Evolutionary conservation across 2,888 invertebrate genomes (phyloP), one percentile per base, ranked within the genome.

Genomic region (Synergus itoensis): DNA sequence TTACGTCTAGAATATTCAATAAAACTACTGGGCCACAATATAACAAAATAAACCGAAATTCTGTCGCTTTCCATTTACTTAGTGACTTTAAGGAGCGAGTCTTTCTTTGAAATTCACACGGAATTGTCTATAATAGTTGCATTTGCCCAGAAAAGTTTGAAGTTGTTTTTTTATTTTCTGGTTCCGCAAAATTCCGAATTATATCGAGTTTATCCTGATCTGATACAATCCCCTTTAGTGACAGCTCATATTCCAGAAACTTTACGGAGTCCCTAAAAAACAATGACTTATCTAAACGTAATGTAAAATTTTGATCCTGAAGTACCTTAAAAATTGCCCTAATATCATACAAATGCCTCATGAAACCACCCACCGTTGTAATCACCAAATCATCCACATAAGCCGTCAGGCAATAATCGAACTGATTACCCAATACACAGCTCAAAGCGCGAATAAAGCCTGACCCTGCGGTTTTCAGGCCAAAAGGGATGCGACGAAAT

Each of bases 401-500:
- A 14, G 21, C 45, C 1, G 79, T 79, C 2, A 84, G 12, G 53
- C 69, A 82, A 4, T 14, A 14, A 41, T n/a, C 65, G 69, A 82
- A 82, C 40, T 86, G 83, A n/a, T 87, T 80, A 1, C 88, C 89
- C 1, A 91, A 75, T 8, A 83, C 80, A n/a, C 83, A 14, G 41
- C 83, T 84, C 28, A 89, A 69, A 1, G 84, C 82, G 4, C 85
- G 43, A 14, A 87, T 83, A 65, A 89, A 89, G 1, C 84, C 86
- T 18, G 82, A 84, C 4, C 87, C 86, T 4, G 86, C 86, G 0
- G 86, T 87, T 77, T 88, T 88, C 2, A 89, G 60, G 8, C 88
- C 89, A 76, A 89, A 90, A 0, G 89, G 88, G 11, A 90, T 81
- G 0, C 84, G 79, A 41, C 67, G 76, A 81, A 87, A 77, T 77